These are phyloP conservation scores for Parazoanthus swiftii DNA, from an alignment of 92 coral and sea anemone genomes.

Conservation along the genomic window DNA sequence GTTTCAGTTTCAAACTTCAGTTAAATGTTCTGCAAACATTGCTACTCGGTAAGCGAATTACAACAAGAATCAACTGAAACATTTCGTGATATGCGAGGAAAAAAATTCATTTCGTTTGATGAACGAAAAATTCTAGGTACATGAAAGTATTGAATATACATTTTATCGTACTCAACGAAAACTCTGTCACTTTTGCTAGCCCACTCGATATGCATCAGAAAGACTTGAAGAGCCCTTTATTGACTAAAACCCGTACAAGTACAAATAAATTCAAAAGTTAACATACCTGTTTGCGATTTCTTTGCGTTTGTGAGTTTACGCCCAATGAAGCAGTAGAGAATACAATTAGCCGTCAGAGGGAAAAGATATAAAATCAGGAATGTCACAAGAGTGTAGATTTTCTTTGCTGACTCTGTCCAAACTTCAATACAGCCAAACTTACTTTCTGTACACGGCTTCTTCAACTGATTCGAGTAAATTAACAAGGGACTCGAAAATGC, in stretches of 20 bases:
- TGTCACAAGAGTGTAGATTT: slow-evolving; percentile 46
- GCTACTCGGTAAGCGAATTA: no score
- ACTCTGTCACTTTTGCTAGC: background rate
- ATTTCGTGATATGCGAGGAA: no score
- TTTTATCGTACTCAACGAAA: background rate
- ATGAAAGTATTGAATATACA: background rate
- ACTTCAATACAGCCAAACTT: slow-evolving; percentile 52
- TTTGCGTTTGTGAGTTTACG: slow-evolving; percentile 62
- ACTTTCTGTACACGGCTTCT: slow-evolving; percentile 5
- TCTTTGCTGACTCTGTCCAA: slow-evolving; percentile 58
- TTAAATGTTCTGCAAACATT: no score
- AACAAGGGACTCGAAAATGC: slow-evolving; percentile 64
- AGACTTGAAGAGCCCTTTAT: background rate
- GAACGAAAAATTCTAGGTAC: no score
- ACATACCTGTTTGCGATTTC: slow-evolving; percentile 71
- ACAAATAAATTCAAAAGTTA: background rate
- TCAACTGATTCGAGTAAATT: slow-evolving; percentile 43
- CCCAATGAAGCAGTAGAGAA: slow-evolving; percentile 71
- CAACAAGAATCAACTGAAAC: no score
- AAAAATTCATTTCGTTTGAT: no score
- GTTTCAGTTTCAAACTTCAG: no score
- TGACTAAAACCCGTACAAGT: background rate
- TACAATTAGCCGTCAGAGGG: slow-evolving; percentile 67
- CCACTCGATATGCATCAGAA: background rate
- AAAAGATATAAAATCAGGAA: slow-evolving; percentile 61